Conservation (phyloP, 2,797 vertebrate species). For the Anableps anableps region DNA sequence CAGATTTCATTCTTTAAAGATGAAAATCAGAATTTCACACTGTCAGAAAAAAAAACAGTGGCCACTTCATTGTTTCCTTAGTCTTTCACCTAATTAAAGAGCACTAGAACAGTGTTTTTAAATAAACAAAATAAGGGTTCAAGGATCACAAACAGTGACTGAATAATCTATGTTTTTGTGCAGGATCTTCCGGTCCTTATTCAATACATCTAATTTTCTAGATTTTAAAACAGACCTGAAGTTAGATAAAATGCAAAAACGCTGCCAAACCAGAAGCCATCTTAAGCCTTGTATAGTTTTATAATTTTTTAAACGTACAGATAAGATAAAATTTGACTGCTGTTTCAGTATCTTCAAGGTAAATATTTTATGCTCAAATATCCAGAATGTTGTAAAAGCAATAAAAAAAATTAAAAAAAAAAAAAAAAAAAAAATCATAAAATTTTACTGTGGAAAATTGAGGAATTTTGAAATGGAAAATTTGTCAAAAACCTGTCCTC, state of each 20-base stretch:
- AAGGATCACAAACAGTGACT: not conserved
- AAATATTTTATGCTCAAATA: not conserved
- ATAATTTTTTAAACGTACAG: no score
- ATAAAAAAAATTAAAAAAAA: not conserved
- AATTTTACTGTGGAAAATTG: not conserved
- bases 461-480: not conserved
- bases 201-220: not conserved
- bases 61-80: not conserved
- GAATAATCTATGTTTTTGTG: not conserved
- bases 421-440: accelerated
- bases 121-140: not conserved
- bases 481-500: not conserved
- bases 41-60: not conserved
- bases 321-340: no score
- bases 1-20: not conserved
- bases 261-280: no score
- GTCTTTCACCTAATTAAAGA: not conserved
- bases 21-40: not conserved
- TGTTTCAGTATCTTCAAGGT: not conserved
- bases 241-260: no score
- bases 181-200: not conserved
- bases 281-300: no score
- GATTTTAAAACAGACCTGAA: not conserved
- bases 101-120: not conserved
- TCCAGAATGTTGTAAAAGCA: not conserved